Evolutionary conservation across 2,888 invertebrate species (phyloP), one percentile per base, ranked within the genome.

Genomic region (Euplagia quadripunctaria): DNA sequence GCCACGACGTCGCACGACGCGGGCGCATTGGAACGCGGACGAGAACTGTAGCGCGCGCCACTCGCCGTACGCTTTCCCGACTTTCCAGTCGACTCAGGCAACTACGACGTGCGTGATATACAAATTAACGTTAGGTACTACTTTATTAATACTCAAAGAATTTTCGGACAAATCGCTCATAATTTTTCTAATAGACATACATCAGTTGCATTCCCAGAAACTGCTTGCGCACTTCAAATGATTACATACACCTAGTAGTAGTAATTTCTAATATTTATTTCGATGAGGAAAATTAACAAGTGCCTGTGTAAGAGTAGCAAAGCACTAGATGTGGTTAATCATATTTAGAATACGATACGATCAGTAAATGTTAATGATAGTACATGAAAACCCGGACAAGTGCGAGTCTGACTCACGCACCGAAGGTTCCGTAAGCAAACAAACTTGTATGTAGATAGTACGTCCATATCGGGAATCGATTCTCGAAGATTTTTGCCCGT

Each of bases 41-140:
- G 89, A 88, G 86, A 82, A 82, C 80, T 80, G 84, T 81, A 81
- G 88, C 88, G 90, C 87, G 88, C 86, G 84, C 82, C 83, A 85
- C 77, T 72, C 72, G 78, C 81, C 88, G 88, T 89, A 91, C 90
- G 90, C 94, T 94, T 94, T 94, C 93, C 94, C 93, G 92, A 93
- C 93, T 94, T 94, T 94, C 93, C 93, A 90, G 88, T 84, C 81
- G 51, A 70, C 71, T 75, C 78, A 74, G 68, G 75, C 75, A 69
- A 76, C 70, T 68, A 77, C 77, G 70, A 80, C 72, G 74, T 82
- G 81, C 82, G 82, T 79, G 84, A 75, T 72, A 71, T 66, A 77
- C 82, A 71, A 79, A 82, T 82, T 83, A 79, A 84, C 86, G 87
- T 88, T 85, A 86, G 83, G 86, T 82, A 79, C 6, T 61, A 84